Evolutionary conservation across 1,140 invertebrate genomes (phyloP), one percentile per base, ranked within the genome.

Genomic region (Aphaenogaster floridana): DNA sequence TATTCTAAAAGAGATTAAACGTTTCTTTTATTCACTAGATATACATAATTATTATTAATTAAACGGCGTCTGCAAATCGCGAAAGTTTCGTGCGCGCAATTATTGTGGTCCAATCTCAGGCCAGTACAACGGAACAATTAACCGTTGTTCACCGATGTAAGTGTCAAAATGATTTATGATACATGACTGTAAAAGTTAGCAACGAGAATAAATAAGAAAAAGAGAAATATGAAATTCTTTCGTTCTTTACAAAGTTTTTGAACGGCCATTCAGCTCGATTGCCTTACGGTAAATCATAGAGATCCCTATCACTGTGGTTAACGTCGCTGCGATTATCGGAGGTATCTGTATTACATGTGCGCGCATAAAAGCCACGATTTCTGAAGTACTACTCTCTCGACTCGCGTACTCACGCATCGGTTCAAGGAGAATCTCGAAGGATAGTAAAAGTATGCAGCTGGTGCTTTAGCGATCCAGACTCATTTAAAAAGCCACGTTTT

Each of bases 381-480:
- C 48, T 57, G 6, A 80, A 45, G 48, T 52, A 57, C 17, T 52
- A 21, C 21, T 54, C 64, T 54, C 48, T n/a, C 52, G 36, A 34
- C 42, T 83, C 34, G 78, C 54, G 17, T 17, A 45, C 17, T 54
- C 28, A 59, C 28, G 48, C 34, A 77, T 86, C 57, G 57, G 79
- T 48, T 86, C 76, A 17, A 52, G 48, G 68, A 81, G 71, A 90
- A 86, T 78, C 78, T 79, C n/a, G 42, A 87, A n/a, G 64, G 54
- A 52, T 71, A 66, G 72, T 77, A 48, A 79, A 86, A 74, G 71
- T 64, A 48, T 71, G 36, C 48, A 71, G 48, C 15, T 64, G 28
- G 8, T 69, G 42, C 21, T 34, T 50, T 50, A 50, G 21, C 66
- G 57, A 78, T 34, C 0, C 42, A 45, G 28, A 34, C 45, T 64